Evolutionary conservation across 1,140 invertebrate species (phyloP).

Genomic region (Oncopeltus fasciatus): DNA sequence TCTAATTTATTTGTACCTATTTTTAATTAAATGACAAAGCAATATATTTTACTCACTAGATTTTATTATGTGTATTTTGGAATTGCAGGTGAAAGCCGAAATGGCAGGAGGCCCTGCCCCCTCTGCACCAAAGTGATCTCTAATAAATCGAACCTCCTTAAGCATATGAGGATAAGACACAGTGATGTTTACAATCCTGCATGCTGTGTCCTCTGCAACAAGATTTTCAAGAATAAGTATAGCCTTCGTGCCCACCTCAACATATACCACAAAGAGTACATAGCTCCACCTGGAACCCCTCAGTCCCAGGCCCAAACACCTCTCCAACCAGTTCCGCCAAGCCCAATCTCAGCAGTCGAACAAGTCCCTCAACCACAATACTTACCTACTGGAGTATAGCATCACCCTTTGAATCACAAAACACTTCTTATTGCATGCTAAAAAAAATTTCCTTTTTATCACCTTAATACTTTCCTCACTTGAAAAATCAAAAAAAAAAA

Average conservation of each 20-base stretch:
- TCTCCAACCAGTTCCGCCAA: not conserved
- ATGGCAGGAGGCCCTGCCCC: slow-evolving; percentile 28
- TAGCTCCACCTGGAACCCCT: slow-evolving; percentile 6
- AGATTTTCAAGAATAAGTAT: slow-evolving; percentile 55
- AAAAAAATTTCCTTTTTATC: too few species aligned
- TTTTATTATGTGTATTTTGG: too few species aligned
- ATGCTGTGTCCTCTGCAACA: slow-evolving; percentile 45
- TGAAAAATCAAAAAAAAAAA: too few species aligned
- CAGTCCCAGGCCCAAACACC: not conserved
- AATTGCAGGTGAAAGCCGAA: slow-evolving; percentile 11
- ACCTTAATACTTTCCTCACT: too few species aligned
- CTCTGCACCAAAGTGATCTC: slow-evolving; percentile 33
- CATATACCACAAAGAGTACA: slow-evolving; percentile 29
- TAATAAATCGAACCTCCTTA: slow-evolving; percentile 32
- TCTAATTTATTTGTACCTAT: too few species aligned
- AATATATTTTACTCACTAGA: too few species aligned
- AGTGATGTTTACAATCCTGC: slow-evolving; percentile 29
- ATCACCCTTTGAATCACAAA: too few species aligned
- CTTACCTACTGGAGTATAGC: not conserved
- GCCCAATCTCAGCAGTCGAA: not conserved
- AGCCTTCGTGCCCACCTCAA: slow-evolving; percentile 41
- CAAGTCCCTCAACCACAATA: slow-evolving; percentile 7
- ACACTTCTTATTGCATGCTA: too few species aligned
- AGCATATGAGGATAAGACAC: slow-evolving; percentile 32
- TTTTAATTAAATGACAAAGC: too few species aligned